Conservation (phyloP, 2,797 vertebrate genomes). For the Phataginus tetradactyla region DNA sequence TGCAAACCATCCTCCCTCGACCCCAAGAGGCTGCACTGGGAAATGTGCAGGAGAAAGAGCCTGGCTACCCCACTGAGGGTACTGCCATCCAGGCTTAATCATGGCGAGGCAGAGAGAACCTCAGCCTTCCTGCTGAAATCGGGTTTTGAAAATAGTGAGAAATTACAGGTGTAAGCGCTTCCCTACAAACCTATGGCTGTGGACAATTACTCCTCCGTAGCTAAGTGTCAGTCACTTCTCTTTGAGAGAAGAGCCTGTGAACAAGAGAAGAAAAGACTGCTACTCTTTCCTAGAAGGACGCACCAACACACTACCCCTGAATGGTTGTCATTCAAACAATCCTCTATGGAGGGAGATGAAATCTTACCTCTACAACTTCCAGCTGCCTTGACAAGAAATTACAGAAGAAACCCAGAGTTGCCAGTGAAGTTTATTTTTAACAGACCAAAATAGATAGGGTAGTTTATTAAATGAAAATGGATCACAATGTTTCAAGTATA, state of each 20-base stretch:
- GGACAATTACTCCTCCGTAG: slow-evolving; percentile 68
- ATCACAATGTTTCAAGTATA: not conserved
- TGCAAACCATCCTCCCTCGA: not conserved
- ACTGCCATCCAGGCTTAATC: not conserved
- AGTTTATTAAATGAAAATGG: slow-evolving; percentile 57
- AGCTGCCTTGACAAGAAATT: slow-evolving; percentile 30
- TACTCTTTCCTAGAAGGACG: not conserved
- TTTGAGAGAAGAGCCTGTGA: slow-evolving; percentile 57
- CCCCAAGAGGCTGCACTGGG: not conserved
- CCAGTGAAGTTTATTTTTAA: slow-evolving; percentile 24
- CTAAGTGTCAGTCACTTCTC: slow-evolving; percentile 61
- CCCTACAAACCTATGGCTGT: slow-evolving; percentile 58
- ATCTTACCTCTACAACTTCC: not conserved
- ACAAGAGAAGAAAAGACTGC: slow-evolving; percentile 39
- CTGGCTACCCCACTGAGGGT: not conserved
- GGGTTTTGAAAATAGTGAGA: slow-evolving; percentile 67
- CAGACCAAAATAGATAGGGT: slow-evolving; percentile 33
- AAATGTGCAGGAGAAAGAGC: not conserved
- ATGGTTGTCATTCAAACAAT: not conserved
- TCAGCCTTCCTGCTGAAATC: slow-evolving; percentile 7
- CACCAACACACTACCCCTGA: not conserved
- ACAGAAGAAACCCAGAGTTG: slow-evolving; percentile 14
- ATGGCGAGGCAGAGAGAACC: not conserved
- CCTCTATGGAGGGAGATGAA: not conserved
- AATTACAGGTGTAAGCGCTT: slow-evolving; percentile 79